Evolutionary conservation across 2,113 vertebrate genomes (phyloP).

Genomic region (Grammomys dolichurus): DNA sequence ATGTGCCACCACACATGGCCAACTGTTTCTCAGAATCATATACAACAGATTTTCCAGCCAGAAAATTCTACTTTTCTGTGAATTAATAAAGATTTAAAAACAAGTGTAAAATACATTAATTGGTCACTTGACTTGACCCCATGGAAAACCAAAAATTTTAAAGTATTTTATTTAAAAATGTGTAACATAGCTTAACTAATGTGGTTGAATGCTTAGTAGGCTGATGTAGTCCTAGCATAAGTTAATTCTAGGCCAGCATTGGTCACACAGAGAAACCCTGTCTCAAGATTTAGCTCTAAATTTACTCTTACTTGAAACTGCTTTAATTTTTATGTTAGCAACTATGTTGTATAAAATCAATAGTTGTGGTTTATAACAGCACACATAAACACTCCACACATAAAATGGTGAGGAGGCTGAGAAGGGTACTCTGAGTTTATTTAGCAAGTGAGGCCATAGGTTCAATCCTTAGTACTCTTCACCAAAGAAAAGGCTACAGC

Average conservation of each 20-base stretch:
- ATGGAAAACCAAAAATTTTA: slow-evolving; percentile 2
- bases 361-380: neutral
- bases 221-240: neutral
- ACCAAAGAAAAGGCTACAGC: neutral
- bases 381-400: neutral
- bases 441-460: neutral
- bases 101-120: neutral
- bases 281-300: neutral
- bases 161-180: slow-evolving; percentile 29
- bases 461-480: neutral
- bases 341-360: slow-evolving; percentile 12
- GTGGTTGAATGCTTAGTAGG: neutral
- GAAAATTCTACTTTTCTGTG: neutral
- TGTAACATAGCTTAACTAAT: neutral
- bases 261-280: neutral
- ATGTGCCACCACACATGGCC: neutral
- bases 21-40: neutral
- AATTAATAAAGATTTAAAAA: neutral
- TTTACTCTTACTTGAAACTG: slow-evolving; percentile 15
- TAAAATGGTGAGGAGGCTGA: neutral
- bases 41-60: neutral
- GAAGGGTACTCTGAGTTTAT: neutral
- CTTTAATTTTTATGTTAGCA: slow-evolving; percentile 22
- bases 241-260: neutral
- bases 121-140: slow-evolving; percentile 4